A percentile compares a stretch with the other conserved stretches of the same genome.
Evolutionary conservation across 2,113 vertebrate genomes (phyloP).

Genomic region (Vireo altiloquus): DNA sequence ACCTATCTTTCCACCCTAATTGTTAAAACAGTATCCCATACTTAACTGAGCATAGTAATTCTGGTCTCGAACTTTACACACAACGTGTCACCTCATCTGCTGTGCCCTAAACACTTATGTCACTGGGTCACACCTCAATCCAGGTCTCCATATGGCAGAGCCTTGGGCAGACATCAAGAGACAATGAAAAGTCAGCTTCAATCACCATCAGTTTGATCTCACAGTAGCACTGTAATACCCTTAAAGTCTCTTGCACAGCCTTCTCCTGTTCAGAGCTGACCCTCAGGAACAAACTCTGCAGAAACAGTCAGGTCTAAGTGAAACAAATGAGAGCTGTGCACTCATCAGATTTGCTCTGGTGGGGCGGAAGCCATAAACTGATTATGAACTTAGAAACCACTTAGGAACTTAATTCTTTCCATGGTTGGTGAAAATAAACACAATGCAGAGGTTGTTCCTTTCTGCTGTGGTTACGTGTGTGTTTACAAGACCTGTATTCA

Average conservation of each 20-base stretch:
- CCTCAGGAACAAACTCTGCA: background rate
- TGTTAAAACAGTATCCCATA: background rate
- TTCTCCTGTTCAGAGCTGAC: background rate
- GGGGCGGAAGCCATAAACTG: background rate
- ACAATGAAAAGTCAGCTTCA: background rate
- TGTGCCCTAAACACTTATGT: background rate
- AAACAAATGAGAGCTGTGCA: background rate
- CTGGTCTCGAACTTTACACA: background rate
- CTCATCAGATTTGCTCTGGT: background rate
- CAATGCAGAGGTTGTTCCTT: constrained; percentile 30
- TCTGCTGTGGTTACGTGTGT: background rate
- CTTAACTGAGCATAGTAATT: background rate
- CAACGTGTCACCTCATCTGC: background rate
- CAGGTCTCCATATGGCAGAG: background rate
- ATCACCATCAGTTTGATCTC: constrained; percentile 1
- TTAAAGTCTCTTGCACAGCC: background rate
- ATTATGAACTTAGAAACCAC: constrained; percentile 23
- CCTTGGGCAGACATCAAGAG: background rate
- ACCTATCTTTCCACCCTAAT: background rate
- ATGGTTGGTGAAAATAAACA: background rate
- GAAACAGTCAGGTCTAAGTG: background rate
- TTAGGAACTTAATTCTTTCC: constrained; percentile 25
- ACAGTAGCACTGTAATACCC: background rate
- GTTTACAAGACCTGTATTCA: constrained; percentile 13
- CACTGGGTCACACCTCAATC: constrained; percentile 21